phyloP scores from a whole-genome alignment of 2,888 invertebrate species.

The Slavum lentiscoides region DNA sequence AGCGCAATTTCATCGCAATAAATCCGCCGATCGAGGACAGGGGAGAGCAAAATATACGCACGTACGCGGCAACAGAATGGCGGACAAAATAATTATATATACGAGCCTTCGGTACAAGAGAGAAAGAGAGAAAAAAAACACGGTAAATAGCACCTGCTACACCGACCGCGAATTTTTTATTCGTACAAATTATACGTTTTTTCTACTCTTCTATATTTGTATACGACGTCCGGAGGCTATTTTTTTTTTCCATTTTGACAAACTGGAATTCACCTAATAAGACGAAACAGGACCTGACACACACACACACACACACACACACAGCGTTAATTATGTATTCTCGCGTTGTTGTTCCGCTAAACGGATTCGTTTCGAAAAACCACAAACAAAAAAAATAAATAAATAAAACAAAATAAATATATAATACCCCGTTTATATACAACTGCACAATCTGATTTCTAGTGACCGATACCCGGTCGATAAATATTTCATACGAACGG shows the following conservation, averaged over 20 bases:
- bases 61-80: too few relatives aligned
- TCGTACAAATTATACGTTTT: too few relatives aligned
- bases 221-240: neutral
- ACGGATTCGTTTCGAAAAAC: conserved; percentile 36
- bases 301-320: neutral
- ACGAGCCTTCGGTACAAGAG: too few relatives aligned
- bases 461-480: neutral
- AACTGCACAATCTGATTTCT: conserved; percentile 12
- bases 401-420: too few relatives aligned
- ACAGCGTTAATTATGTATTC: conserved; percentile 35
- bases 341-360: neutral
- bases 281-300: conserved; percentile 32
- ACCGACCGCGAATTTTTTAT: neutral
- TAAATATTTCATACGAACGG: neutral
- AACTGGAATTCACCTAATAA: conserved; percentile 32
- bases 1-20: too few relatives aligned
- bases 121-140: too few relatives aligned
- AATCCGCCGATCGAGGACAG: too few relatives aligned
- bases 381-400: conserved; percentile 5
- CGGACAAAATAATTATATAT: neutral
- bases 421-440: neutral
- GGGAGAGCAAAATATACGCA: too few relatives aligned
- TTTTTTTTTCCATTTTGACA: neutral
- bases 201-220: too few relatives aligned
- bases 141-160: conserved; percentile 19